Evolutionary conservation across 2,113 vertebrate genomes (phyloP).

Genomic region (Ciconia stormi): DNA sequence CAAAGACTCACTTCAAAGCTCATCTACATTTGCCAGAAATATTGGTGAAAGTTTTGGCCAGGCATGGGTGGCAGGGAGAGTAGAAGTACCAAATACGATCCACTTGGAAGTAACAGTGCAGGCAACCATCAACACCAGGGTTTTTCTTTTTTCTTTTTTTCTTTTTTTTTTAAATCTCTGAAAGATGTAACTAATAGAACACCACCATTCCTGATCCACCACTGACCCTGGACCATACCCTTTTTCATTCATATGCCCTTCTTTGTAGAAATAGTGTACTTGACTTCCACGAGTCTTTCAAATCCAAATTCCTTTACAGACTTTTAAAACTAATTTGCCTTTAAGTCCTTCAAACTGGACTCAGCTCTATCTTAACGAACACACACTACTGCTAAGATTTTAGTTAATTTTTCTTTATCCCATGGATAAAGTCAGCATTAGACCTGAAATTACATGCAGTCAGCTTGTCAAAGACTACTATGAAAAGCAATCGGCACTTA

Average conservation of each 20-base stretch:
- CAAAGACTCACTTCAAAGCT: neutral
- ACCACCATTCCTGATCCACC: neutral
- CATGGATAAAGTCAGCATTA: conserved; percentile 73
- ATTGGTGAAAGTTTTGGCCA: fast-evolving
- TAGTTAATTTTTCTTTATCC: conserved; percentile 73
- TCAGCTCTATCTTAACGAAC: conserved; percentile 53
- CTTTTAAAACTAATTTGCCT: conserved; percentile 70
- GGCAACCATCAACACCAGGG: fast-evolving
- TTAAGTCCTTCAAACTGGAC: conserved; percentile 61
- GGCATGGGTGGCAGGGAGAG: neutral
- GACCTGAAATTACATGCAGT: conserved; percentile 67
- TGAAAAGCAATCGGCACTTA: conserved; percentile 19
- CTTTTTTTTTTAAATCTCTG: neutral
- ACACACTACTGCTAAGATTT: conserved; percentile 53
- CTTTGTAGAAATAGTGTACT: conserved; percentile 9
- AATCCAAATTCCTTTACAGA: conserved; percentile 72
- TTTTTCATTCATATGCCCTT: neutral
- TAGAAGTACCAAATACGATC: fast-evolving
- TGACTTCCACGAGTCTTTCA: conserved; percentile 61
- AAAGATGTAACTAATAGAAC: neutral
- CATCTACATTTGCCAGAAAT: neutral
- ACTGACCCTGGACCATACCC: neutral
- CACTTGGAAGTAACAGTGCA: fast-evolving
- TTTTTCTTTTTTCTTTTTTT: fast-evolving
- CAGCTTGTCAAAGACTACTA: conserved; percentile 26